phyloP scores from a whole-genome alignment of 2,888 invertebrate genomes.

The Pantelozetes paolii region DNA sequence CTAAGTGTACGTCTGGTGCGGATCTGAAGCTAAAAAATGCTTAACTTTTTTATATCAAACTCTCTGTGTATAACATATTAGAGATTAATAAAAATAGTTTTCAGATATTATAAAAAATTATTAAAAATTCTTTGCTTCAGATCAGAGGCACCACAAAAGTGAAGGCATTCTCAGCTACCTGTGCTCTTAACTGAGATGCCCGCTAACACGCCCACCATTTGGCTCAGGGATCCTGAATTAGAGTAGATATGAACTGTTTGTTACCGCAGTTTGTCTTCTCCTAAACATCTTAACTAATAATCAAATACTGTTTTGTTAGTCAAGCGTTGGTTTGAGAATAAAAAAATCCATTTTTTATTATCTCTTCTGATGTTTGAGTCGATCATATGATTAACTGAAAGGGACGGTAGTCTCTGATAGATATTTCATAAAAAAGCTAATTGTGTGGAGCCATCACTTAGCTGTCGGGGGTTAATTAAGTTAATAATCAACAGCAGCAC shows the following conservation, averaged over 20 bases:
- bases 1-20: neutral
- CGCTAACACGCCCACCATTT: conserved; percentile 9
- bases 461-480: conserved; percentile 17
- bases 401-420: neutral
- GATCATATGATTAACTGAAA: neutral
- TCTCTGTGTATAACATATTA: neutral
- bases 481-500: conserved; percentile 1
- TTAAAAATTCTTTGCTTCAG: neutral
- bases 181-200: neutral
- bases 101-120: neutral
- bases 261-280: neutral
- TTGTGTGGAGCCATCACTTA: neutral
- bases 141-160: neutral
- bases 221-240: neutral
- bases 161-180: neutral
- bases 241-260: neutral
- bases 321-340: neutral
- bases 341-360: neutral
- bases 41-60: neutral
- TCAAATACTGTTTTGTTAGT: neutral
- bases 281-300: conserved; percentile 6
- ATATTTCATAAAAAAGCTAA: neutral
- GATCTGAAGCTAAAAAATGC: neutral
- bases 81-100: neutral
- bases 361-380: conserved; percentile 17